phyloP scores from a whole-genome alignment of 1,140 invertebrate genomes.

The Drosophila pruinosa region DNA sequence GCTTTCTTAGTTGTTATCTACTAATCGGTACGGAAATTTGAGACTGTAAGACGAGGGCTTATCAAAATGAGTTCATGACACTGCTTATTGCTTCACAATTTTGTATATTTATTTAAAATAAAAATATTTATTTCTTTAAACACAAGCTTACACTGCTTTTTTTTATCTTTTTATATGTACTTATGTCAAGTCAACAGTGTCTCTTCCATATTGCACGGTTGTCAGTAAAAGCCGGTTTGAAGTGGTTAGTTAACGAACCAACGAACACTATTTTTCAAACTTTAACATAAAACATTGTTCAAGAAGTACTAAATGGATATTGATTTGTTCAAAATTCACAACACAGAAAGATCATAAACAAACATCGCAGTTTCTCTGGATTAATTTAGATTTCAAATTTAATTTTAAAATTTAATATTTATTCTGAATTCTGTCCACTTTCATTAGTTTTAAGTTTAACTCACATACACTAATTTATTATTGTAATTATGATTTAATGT shows the following conservation, averaged over 20 bases:
- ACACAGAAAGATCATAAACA: too few relatives aligned
- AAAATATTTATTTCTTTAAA: not conserved
- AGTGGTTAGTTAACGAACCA: conserved; percentile 25
- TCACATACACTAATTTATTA: not conserved
- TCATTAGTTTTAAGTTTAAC: not conserved
- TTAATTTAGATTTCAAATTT: too few relatives aligned
- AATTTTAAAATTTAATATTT: too few relatives aligned
- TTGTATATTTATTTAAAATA: not conserved
- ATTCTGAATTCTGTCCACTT: too few relatives aligned
- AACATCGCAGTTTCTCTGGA: too few relatives aligned
- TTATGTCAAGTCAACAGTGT: not conserved
- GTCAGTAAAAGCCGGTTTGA: conserved; percentile 50
- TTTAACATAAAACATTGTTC: not conserved
- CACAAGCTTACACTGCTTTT: not conserved
- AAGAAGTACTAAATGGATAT: too few relatives aligned
- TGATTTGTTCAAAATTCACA: too few relatives aligned
- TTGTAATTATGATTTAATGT: too few relatives aligned
- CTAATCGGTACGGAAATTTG: conserved; percentile 9
- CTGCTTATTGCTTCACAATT: conserved; percentile 15
- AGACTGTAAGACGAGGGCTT: conserved; percentile 26
- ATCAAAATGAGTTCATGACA: conserved; percentile 47
- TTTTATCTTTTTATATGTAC: not conserved
- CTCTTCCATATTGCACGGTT: not conserved
- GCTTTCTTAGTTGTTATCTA: too few relatives aligned
- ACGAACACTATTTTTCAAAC: not conserved